A percentile compares a stretch with the other conserved stretches of the same genome.
phyloP scores from a whole-genome alignment of 2,888 invertebrate species.

The Luperina testacea region DNA sequence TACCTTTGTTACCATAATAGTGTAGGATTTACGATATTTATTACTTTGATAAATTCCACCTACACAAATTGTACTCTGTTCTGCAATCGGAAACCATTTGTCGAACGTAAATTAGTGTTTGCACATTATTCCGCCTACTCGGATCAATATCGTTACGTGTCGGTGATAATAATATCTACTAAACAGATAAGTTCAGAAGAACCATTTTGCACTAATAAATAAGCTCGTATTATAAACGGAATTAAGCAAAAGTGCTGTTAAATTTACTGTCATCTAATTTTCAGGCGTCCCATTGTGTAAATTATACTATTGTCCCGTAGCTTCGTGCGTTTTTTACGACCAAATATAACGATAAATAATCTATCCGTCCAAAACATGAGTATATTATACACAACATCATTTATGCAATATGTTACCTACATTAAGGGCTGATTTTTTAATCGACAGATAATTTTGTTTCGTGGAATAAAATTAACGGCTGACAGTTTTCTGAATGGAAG shows the following conservation, averaged over 20 bases:
- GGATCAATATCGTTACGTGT: not conserved
- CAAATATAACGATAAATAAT: too few species aligned
- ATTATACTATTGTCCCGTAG: not conserved
- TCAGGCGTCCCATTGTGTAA: not conserved
- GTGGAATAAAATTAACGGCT: too few species aligned
- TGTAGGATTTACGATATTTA: too few species aligned
- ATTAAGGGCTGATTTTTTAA: too few species aligned
- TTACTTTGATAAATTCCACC: too few species aligned
- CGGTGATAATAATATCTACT: not conserved
- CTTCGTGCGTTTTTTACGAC: not conserved
- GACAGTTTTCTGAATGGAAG: too few species aligned
- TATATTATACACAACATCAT: too few species aligned
- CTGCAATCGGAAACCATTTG: not conserved
- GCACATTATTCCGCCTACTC: not conserved
- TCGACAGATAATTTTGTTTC: too few species aligned
- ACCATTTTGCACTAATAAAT: not conserved
- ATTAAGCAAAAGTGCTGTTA: not conserved
- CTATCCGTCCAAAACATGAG: too few species aligned
- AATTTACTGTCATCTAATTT: not conserved
- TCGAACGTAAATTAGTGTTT: conserved; percentile 1
- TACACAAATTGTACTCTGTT: not conserved
- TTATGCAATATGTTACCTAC: too few species aligned
- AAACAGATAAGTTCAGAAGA: not conserved
- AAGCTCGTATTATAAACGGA: not conserved
- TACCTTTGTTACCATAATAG: too few species aligned